A percentile compares a stretch with the other conserved stretches of the same genome.
These are phyloP conservation scores for Cerastis rubricosa DNA, from an alignment of 2,888 invertebrate species.

Conservation along the genomic window DNA sequence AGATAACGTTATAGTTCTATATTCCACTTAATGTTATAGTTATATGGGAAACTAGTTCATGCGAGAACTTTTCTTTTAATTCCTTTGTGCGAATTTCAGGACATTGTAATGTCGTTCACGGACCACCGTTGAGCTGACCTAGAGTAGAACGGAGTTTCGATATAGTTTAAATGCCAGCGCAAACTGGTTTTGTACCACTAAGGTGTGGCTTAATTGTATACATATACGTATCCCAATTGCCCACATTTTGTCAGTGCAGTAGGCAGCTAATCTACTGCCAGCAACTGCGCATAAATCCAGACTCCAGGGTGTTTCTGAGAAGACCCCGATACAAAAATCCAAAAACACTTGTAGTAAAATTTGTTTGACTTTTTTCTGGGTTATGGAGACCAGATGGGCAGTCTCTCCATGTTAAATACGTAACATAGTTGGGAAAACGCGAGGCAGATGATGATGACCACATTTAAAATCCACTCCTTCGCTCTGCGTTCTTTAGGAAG, in stretches of 20 bases:
- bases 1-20: too few species aligned
- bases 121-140: too few species aligned
- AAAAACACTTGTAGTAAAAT: not conserved
- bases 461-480: not conserved
- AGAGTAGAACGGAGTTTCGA: too few species aligned
- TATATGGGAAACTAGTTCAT: too few species aligned
- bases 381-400: not conserved
- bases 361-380: not conserved
- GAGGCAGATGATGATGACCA: not conserved
- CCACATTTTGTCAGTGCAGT: not conserved
- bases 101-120: too few species aligned
- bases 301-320: not conserved
- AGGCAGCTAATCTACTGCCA: not conserved
- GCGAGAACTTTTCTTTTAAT: too few species aligned
- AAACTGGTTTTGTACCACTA: not conserved
- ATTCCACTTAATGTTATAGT: too few species aligned
- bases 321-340: not conserved
- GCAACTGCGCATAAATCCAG: not conserved
- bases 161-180: too few species aligned
- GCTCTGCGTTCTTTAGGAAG: not conserved
- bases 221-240: not conserved
- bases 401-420: not conserved
- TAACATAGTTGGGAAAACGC: not conserved
- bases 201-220: too few species aligned
- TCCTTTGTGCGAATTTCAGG: too few species aligned